Conservation (phyloP, 2,888 invertebrate species). For the Bombyx huttoni region DNA sequence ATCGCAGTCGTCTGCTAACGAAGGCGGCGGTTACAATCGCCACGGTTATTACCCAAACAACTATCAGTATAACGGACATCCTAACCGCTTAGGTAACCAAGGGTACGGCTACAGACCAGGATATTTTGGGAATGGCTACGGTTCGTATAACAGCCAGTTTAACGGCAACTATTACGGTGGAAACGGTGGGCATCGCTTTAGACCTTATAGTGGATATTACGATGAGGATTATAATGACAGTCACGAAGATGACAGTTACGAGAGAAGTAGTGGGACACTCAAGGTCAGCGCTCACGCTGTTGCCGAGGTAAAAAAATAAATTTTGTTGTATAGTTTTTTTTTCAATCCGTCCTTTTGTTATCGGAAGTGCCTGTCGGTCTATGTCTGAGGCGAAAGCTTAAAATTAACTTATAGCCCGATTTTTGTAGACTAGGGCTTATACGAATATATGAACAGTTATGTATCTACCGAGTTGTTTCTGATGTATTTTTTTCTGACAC, state of each 20-base stretch:
- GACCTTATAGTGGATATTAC: constrained; percentile 24
- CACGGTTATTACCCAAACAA: constrained; percentile 33
- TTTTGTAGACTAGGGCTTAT: too few relatives aligned
- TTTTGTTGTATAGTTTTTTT: neutral
- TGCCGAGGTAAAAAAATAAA: neutral
- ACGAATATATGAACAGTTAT: too few relatives aligned
- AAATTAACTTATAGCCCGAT: too few relatives aligned
- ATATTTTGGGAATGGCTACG: constrained; percentile 36
- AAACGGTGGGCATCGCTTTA: constrained; percentile 28
- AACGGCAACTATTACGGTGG: constrained; percentile 49
- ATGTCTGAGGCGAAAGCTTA: too few relatives aligned
- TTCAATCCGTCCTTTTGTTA: too few relatives aligned
- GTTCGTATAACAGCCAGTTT: constrained; percentile 46
- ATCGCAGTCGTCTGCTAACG: constrained; percentile 45
- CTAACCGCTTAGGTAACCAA: constrained; percentile 13
- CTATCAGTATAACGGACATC: constrained; percentile 31
- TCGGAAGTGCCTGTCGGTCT: too few relatives aligned
- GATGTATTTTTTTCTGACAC: too few relatives aligned
- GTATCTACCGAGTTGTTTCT: too few relatives aligned
- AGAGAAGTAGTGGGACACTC: neutral
- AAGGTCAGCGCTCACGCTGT: neutral
- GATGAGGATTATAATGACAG: constrained; percentile 25
- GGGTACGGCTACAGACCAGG: constrained; percentile 25
- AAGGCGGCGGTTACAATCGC: constrained; percentile 16
- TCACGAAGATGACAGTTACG: constrained; percentile 13